phyloP scores from a whole-genome alignment of 2,888 invertebrate species.

The Alloscopus bannaensis region DNA sequence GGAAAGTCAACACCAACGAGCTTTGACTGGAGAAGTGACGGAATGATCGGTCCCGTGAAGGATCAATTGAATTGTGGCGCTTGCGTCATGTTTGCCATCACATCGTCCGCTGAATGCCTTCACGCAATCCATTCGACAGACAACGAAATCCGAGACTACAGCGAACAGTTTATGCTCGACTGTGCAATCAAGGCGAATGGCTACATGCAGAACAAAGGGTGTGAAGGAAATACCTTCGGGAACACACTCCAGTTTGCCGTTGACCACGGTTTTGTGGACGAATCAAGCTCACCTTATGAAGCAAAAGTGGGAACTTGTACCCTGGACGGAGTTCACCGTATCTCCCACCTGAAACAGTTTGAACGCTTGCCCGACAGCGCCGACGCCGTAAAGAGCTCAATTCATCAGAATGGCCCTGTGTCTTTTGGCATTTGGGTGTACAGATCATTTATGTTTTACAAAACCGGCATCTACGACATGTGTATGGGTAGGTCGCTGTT shows the following conservation, averaged over 20 bases:
- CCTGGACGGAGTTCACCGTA: constrained; percentile 31
- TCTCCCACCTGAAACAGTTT: constrained; percentile 7
- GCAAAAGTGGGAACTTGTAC: constrained; percentile 38
- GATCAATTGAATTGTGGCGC: constrained; percentile 50
- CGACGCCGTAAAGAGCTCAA: constrained; percentile 15
- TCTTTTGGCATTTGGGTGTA: constrained; percentile 44
- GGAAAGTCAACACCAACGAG: constrained; percentile 19
- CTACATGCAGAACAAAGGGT: constrained; percentile 42
- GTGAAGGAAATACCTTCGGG: constrained; percentile 42
- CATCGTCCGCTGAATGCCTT: constrained; percentile 24
- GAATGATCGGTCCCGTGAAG: constrained; percentile 36
- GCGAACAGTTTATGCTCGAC: constrained; percentile 49
- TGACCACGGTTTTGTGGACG: constrained; percentile 33
- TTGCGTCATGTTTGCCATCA: constrained; percentile 50
- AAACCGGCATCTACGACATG: constrained; percentile 33
- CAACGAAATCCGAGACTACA: constrained; percentile 23
- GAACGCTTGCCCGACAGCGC: constrained; percentile 9
- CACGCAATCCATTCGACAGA: constrained; percentile 12
- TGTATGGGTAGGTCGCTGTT: constrained; percentile 27
- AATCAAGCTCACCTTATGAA: constrained; percentile 38
- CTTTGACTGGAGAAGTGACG: constrained; percentile 46
- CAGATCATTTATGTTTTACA: constrained; percentile 40
- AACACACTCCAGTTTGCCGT: constrained; percentile 37
- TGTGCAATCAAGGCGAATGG: constrained; percentile 43
- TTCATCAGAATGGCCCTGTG: constrained; percentile 8